A percentile compares a stretch with the other conserved stretches of the same genome.
These are phyloP conservation scores for Neuroterus valhalla DNA, from an alignment of 1,140 invertebrate species.

Conservation along the genomic window DNA sequence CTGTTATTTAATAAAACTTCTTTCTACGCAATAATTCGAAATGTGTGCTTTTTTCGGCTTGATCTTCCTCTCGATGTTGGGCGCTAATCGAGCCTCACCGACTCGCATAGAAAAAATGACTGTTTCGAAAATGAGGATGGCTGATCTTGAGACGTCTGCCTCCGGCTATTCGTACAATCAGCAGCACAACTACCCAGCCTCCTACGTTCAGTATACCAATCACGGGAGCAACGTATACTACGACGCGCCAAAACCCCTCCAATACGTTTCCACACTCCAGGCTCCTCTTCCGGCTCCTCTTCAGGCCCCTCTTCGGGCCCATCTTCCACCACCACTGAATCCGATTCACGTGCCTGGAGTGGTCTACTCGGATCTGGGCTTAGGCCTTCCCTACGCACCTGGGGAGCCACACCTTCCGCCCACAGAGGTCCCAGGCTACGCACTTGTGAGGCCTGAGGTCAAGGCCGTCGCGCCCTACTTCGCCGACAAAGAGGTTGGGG, in stretches of 20 bases:
- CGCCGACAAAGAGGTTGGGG: constrained; percentile 6
- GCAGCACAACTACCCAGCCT: constrained; percentile 61
- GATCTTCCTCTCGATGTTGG: neutral
- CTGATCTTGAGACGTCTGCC: constrained; percentile 65
- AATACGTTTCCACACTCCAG: constrained; percentile 51
- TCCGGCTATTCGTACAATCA: constrained; percentile 67
- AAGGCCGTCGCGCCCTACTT: constrained; percentile 46
- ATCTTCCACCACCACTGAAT: constrained; percentile 37
- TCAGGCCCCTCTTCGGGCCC: constrained; percentile 56
- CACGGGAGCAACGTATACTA: constrained; percentile 59
- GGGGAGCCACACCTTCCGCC: neutral
- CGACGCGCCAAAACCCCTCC: constrained; percentile 53
- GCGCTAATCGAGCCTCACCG: neutral
- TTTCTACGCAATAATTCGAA: too few species aligned
- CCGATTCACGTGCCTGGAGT: constrained; percentile 36
- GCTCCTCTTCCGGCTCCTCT: constrained; percentile 56
- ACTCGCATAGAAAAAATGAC: constrained; percentile 54
- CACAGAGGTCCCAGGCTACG: neutral
- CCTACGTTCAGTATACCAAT: constrained; percentile 67
- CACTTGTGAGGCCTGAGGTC: neutral
- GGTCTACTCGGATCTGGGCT: constrained; percentile 33
- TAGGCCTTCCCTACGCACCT: constrained; percentile 2
- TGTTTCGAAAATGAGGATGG: constrained; percentile 62
- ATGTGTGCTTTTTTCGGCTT: constrained; percentile 27
- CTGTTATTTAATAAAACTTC: too few species aligned